Conservation (phyloP, 2,113 vertebrate genomes). For the Limnothrissa miodon region DNA sequence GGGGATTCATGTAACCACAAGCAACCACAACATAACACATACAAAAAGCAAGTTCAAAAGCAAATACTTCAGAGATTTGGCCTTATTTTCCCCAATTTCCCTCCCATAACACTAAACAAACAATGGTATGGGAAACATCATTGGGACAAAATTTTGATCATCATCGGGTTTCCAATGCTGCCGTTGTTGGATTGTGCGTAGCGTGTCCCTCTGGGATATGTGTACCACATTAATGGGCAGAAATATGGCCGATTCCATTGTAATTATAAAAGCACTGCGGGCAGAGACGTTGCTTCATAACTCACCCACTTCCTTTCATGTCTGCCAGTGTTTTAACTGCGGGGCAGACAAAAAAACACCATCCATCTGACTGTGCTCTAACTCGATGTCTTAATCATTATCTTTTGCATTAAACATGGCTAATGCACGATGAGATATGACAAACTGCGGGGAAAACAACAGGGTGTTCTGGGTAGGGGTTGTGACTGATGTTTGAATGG, state of each 20-base stretch:
- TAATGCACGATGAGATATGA: not conserved
- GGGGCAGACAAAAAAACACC: slow-evolving; percentile 40
- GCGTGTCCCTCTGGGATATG: slow-evolving; percentile 64
- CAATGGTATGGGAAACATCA: not conserved
- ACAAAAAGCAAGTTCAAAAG: not conserved
- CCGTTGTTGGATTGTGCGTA: slow-evolving; percentile 65
- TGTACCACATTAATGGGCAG: slow-evolving; percentile 64
- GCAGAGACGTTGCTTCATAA: slow-evolving; percentile 55
- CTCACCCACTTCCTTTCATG: slow-evolving; percentile 58
- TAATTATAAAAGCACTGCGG: slow-evolving; percentile 71
- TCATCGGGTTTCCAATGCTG: slow-evolving; percentile 43
- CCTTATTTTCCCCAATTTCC: not conserved
- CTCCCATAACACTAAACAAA: not conserved
- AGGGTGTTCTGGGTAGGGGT: not conserved
- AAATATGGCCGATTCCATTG: slow-evolving; percentile 60
- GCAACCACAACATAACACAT: not conserved
- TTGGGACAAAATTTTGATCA: slow-evolving; percentile 17
- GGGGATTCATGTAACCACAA: not conserved
- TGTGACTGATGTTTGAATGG: not conserved
- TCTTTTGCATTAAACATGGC: slow-evolving; percentile 48
- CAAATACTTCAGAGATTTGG: not conserved
- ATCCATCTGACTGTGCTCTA: slow-evolving; percentile 42
- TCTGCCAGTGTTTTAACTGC: slow-evolving; percentile 47
- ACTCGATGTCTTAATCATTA: slow-evolving; percentile 42
- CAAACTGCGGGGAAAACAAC: not conserved